Percentiles rank a stretch among this genome's conserved stretches.
Conservation (phyloP, 23 tunicate genomes). For the Oikopleura albicans region DNA sequence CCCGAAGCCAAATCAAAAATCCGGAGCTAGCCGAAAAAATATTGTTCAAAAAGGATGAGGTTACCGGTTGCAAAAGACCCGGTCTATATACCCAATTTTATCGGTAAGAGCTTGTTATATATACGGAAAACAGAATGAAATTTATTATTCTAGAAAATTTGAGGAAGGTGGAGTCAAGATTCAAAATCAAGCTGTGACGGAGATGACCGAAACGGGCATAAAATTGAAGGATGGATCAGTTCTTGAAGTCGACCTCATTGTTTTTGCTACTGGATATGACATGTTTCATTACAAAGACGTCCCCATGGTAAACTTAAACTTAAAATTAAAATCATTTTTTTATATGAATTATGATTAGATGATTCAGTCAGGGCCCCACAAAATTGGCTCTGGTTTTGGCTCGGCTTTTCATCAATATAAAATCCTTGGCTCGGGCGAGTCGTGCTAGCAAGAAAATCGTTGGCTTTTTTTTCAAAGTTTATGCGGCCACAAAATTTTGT, state of each 20-base stretch:
- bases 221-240: neutral
- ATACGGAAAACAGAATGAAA: too few species aligned
- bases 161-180: neutral
- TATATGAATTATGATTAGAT: too few species aligned
- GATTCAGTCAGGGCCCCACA: too few species aligned
- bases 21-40: neutral
- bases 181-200: neutral
- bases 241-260: neutral
- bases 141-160: neutral
- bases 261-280: neutral
- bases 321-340: too few species aligned
- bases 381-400: too few species aligned
- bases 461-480: too few species aligned
- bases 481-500: too few species aligned
- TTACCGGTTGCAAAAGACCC: neutral
- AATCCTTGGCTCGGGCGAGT: too few species aligned
- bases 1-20: neutral
- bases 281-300: neutral
- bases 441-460: too few species aligned
- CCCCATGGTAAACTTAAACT: neutral
- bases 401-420: too few species aligned
- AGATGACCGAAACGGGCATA: neutral
- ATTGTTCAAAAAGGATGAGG: neutral
- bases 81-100: neutral
- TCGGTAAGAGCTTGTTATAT: too few species aligned